phyloP scores from a whole-genome alignment of 2,797 vertebrate genomes.

The Micrastur ruficollis region DNA sequence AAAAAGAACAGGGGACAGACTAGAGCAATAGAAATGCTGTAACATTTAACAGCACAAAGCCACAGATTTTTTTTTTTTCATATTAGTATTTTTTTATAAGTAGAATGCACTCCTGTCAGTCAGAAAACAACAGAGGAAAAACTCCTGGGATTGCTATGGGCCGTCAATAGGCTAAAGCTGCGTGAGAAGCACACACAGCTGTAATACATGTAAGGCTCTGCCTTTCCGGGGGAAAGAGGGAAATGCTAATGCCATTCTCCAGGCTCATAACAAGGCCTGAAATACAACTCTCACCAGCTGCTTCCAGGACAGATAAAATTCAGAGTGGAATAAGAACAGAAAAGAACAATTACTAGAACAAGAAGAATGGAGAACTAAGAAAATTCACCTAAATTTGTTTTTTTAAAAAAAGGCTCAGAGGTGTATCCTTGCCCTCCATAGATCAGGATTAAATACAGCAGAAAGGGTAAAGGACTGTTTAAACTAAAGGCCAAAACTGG shows the following conservation, averaged over 20 bases:
- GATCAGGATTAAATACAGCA: background rate
- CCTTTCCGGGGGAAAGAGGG: background rate
- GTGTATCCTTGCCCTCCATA: background rate
- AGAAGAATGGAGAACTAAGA: background rate
- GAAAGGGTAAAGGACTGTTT: background rate
- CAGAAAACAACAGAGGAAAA: background rate
- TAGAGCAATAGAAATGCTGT: background rate
- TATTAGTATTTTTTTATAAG: background rate
- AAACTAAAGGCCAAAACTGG: background rate
- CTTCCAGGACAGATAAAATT: background rate
- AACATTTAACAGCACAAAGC: background rate
- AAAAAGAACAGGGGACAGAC: background rate
- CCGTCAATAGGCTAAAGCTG: background rate
- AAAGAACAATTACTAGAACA: background rate
- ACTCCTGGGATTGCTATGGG: background rate
- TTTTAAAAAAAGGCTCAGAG: background rate
- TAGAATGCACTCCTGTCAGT: background rate
- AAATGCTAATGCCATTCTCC: background rate
- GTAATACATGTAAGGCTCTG: background rate
- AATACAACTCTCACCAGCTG: constrained; percentile 10
- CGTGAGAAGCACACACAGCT: background rate
- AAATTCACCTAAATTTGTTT: background rate
- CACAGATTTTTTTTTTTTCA: background rate
- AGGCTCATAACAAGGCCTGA: constrained; percentile 5
- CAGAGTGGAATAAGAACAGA: background rate